Base-by-base conservation (phyloP, 2,888 invertebrate species). In the Hypomecis atomaria region DNA sequence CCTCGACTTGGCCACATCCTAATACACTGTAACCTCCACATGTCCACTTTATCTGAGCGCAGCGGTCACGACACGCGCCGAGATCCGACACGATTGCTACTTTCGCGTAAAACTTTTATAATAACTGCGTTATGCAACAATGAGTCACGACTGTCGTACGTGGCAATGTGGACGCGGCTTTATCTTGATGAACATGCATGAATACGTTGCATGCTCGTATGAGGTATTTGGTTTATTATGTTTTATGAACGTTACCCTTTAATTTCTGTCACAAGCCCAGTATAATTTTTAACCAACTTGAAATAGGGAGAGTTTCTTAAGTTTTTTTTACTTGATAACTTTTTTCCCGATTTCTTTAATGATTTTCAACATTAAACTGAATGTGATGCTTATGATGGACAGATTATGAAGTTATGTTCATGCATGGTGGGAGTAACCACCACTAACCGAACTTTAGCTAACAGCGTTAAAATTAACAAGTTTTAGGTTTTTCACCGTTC, bases 31-130 rank as follows among this genome's bases (percentile, higher is more conserved):
- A 66, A 56, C 54, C 57, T 68, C 53, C 83, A 85, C 84, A 85
- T 84, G 84, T 83, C 81, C 84, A 84, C 79, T 83, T 59, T 84
- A 84, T 82, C 83, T 79, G 71, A 75, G 72, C 54, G 62, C 7
- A 60, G 76, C 78, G 76, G 84, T 84, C 84, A 84, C 84, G 83
- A 83, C 78, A 45, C 54, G 45, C 49, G 47, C 54, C 71, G 66
- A 78, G 78, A 80, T 79, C 75, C 66, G 65, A 65, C 64, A 54
- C 76, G 82, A 83, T 83, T 78, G 76, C 72, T 61, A 71, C 76
- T 78, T 81, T 78, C 77, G 81, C 77, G 76, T 69, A 69, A 65
- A 68, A 62, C 64, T 55, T 63, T 40, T 80, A 82, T 82, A 73
- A 78, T 74, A 60, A 76, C 71, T 66, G 59, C 60, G 74, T 78